Conservation (phyloP, 2,888 invertebrate genomes). For the Halictus ligatus region DNA sequence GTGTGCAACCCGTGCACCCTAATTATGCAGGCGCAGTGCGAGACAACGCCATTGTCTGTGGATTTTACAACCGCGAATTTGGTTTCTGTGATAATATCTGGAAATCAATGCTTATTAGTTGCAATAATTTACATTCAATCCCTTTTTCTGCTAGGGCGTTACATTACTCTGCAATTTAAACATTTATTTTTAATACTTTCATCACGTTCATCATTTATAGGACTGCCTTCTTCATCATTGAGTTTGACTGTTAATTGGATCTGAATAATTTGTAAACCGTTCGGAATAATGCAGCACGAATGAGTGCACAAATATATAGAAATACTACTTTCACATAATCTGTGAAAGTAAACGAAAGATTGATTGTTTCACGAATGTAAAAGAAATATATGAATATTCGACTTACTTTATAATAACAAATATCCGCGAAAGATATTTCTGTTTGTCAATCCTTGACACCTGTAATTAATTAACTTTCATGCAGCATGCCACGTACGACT, state of each 20-base stretch:
- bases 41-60: conserved; percentile 20
- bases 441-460: conserved; percentile 5
- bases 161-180: neutral
- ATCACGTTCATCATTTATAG: neutral
- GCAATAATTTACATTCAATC: neutral
- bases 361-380: neutral
- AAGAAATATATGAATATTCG: conserved; percentile 9
- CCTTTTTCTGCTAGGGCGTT: neutral
- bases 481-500: neutral
- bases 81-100: conserved; percentile 12
- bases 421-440: neutral
- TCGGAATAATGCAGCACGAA: too few species aligned
- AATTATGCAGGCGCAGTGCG: conserved; percentile 58
- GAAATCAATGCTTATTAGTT: neutral
- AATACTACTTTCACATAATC: neutral
- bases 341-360: neutral
- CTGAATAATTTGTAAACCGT: too few species aligned
- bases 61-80: conserved; percentile 20
- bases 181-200: neutral
- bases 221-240: neutral
- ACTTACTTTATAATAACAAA: neutral
- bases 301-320: neutral
- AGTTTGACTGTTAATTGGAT: too few species aligned
- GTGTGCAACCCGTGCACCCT: conserved; percentile 61
- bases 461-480: conserved; percentile 35